Percentiles rank a stretch among this genome's conserved stretches.
phyloP scores from a whole-genome alignment of 1,140 invertebrate genomes.

The Varroa destructor region DNA sequence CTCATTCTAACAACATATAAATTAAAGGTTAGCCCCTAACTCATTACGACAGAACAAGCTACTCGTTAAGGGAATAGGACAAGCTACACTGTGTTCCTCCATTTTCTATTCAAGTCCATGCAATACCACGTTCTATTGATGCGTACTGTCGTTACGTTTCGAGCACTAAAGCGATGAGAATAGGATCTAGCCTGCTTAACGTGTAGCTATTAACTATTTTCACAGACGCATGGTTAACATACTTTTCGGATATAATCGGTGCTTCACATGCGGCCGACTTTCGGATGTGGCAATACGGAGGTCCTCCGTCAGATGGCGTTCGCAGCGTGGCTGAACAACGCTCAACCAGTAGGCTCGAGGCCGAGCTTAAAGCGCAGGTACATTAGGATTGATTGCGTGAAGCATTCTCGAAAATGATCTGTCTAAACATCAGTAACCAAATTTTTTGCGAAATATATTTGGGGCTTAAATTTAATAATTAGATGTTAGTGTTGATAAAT shows the following conservation, averaged over 20 bases:
- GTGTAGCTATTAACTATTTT: background rate
- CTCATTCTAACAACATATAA: too few species aligned
- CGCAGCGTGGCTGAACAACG: constrained; percentile 87
- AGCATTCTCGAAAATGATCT: too few species aligned
- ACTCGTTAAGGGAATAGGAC: too few species aligned
- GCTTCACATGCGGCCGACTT: constrained; percentile 81
- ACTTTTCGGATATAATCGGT: constrained; percentile 95
- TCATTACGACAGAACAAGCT: too few species aligned
- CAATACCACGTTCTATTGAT: too few species aligned
- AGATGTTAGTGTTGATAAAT: background rate
- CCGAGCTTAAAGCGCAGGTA: constrained; percentile 65
- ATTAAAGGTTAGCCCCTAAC: too few species aligned
- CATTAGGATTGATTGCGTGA: background rate
- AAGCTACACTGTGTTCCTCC: too few species aligned
- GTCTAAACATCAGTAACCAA: background rate
- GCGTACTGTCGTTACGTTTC: too few species aligned
- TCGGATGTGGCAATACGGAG: constrained; percentile 83
- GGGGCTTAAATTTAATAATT: background rate
- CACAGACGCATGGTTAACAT: constrained; percentile 66
- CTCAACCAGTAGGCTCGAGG: constrained; percentile 73
- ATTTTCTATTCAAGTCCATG: too few species aligned
- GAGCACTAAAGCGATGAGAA: too few species aligned
- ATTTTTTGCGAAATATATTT: background rate
- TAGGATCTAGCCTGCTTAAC: background rate
- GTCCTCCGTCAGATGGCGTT: constrained; percentile 76